Evolutionary conservation across 2,888 invertebrate species (phyloP), one percentile per base, ranked within the genome.

Genomic region (Meganola albula): DNA sequence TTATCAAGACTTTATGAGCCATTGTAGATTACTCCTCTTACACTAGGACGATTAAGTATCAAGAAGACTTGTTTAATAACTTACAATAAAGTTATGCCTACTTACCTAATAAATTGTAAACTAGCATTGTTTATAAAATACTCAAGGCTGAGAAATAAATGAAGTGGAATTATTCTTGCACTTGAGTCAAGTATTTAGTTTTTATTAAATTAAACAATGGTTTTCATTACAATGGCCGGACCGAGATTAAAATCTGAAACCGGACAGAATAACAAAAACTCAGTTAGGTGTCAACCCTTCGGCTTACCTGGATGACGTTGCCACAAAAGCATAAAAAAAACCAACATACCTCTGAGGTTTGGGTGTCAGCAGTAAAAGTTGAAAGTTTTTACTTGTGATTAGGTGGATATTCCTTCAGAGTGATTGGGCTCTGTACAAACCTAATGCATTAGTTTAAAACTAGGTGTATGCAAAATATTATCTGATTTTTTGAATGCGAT

Each of bases 1-100:
- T 66, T 65, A 66, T 66, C 67, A 43, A 43, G 46, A 48, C 42
- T 51, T 55, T 56, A 53, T 51, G 49, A 53, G 50, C 45, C 48
- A 56, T 63, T 67, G 59, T 64, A 54, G 48, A 43, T 34, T 42
- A 32, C 37, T 37, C 37, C 43, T 45, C 26, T 37, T 44, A 27
- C 33, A 30, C 13, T 18, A 31, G 31, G 26, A 38, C 10, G 12
- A 23, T 37, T 25, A 34, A 20, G 14, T 18, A 24, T 35, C 3
- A 34, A 28, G 32, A 32, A 37, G 44, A 45, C 27, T 48, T 42
- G 31, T 35, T 34, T 44, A 44, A 40, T 27, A 21, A 34, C 26
- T 40, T 34, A 53, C 33, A 45, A 40, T 49, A 33, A 34, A 31
- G 20, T 16, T 16, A 5, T 16, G 6, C 16, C 16, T 16, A 6